Base-by-base conservation (phyloP, 2,888 invertebrate species). In the Acrobasis repandana region DNA sequence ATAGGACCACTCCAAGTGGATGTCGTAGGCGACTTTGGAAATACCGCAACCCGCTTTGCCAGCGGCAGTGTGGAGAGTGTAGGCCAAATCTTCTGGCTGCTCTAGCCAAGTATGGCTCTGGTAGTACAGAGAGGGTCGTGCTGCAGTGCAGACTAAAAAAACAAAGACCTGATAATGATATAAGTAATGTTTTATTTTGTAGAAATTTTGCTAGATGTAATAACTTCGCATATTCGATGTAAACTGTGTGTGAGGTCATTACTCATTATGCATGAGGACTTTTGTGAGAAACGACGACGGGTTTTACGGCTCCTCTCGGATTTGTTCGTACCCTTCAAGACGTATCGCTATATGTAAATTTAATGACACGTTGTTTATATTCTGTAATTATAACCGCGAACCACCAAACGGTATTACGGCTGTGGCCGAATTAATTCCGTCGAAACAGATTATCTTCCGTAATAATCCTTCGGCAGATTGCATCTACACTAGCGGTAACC, bases 281-380 rank as follows among this genome's bases (percentile, higher is more conserved):
- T 78, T 76, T 59, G 70, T 76, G 74, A 74, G 80, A 82, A 79
- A 74, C 75, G 71, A 69, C 67, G 72, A 68, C 79, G 67, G 73
- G 79, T 82, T 66, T 82, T 81, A 80, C 75, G 77, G 76, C 73
- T 67, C 28, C 15, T 68, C 73, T 71, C 74, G 64, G 79, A 73
- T 81, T 74, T 71, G 68, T 70, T 75, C 73, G 72, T 74, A 80
- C 80, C 74, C 76, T 79, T 72, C 66, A 79, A 79, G 82, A 87
- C 72, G 77, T 84, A 86, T 82, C 77, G 79, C 80, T 65, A 67
- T 80, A 87, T 86, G 85, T 77, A 82, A 86, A 88, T 87, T 82
- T 82, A 76, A 83, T 77, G 82, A 80, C 79, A 76, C 73, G 72
- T 73, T 81, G 80, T 83, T 83, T 85, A 84, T 83, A 83, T 76